Base-by-base conservation (phyloP, 2,797 vertebrate species). In the Capromys pilorides region DNA sequence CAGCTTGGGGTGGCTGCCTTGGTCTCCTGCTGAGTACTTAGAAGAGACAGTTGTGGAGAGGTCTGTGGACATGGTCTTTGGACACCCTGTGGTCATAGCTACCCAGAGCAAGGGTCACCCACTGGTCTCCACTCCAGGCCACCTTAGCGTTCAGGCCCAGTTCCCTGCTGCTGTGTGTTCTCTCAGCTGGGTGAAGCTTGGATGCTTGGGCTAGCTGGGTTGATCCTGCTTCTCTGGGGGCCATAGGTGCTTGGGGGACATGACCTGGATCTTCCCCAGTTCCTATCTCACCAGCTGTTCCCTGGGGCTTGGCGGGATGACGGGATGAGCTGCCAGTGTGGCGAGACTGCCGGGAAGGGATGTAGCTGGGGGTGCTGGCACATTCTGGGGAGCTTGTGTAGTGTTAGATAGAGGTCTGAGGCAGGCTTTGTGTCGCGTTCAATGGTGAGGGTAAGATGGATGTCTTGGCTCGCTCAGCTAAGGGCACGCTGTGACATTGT, bases 221-320 rank as follows among this genome's bases (percentile, higher is more conserved):
- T 85, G 73, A 67, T 49, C 39, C 18, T 26, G 66, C 8, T 21
- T 11, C 75, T 84, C 45, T 82, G 22, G 28, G 57, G 80, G 57
- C 0, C 26, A 10, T 2, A 5, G 77, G 59, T 71, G 19, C 12
- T 5, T 22, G 1, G 6, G 26, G 51, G 21, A 39, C 21, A 33
- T 21, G 33, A 19, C 67, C 26, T 69, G 33, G 8, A 69, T 18
- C 9, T 67, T 28, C 14, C 45, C 18, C 41, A 2, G n/a, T 8
- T 21, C 4, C 0, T 7, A 0, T 57, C 49, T 81, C 39, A 24
- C 2, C 19, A 18, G 13, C 9, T 36, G 57, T n/a, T 88, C 2
- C 36, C 49, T 26, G 51, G 26, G 19, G 14, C 54, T 22, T 22
- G 49, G 61, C 26, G 22, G 49, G 61, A 39, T 86, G 33, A 26